Evolutionary conservation across 2,797 vertebrate genomes (phyloP), one percentile per base, ranked within the genome.

Genomic region (Anomalospiza imberbis): DNA sequence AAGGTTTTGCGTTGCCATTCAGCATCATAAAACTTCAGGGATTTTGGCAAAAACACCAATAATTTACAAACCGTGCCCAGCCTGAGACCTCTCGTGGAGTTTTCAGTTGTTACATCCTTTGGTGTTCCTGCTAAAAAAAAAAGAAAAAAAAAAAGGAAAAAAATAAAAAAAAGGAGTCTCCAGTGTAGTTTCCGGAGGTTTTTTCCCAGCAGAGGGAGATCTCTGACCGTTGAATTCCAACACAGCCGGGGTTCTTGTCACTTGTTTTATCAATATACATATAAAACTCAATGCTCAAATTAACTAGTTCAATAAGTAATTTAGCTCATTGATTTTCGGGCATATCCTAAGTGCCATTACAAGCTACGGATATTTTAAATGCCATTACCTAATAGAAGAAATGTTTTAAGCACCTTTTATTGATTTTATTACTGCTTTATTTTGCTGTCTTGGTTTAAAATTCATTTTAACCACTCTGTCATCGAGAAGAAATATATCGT

Each of bases 231-330:
- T 79, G 83, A 96, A 96, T 12, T 54, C 15, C 13, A 48, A 32
- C 34, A 58, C 34, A 40, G 36, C 51, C 71, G 6, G 76, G 15
- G 50, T 96, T 97, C 96, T 88, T 93, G 95, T 90, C 91, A 92
- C 96, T 95, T 94, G 74, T 97, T 98, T 98, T 98, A 98, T 98
- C 98, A 98, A 98, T 98, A 97, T 98, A 97, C 97, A 95, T 98
- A 98, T 98, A 98, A 98, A 98, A 97, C 97, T 97, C 98, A 96
- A 97, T 97, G 98, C 97, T 98, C 98, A 98, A 98, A 98, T 98
- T 98, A 98, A 98, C 98, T 98, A 98, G 98, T 98, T 98, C 98
- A 98, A 98, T 98, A 98, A 98, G 98, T 98, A 98, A 98, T 98
- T 98, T 98, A 98, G 98, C 96, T 95, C 97, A 98, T 98, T 98